Percentiles rank a stretch among this genome's conserved stretches.
Conservation (phyloP, 2,888 invertebrate species). For the Asteroscopus sphinx region DNA sequence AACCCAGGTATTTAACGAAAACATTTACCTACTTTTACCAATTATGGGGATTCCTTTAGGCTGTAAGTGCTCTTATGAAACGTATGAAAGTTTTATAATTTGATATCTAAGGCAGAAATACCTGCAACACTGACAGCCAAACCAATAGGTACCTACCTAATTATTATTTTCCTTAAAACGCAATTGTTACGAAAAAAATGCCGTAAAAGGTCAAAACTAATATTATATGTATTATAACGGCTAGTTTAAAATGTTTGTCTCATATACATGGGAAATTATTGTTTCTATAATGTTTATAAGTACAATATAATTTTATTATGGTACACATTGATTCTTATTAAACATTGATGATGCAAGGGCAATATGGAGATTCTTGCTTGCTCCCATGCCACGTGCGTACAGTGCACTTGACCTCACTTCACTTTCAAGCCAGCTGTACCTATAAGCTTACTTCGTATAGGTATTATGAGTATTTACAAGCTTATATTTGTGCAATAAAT, state of each 20-base stretch:
- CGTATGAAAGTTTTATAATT: too few species aligned
- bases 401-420: not conserved
- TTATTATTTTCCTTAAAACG: too few species aligned
- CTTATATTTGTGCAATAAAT: not conserved
- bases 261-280: too few species aligned
- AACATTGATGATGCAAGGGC: not conserved
- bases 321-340: not conserved
- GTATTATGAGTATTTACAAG: not conserved
- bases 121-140: too few species aligned
- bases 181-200: too few species aligned
- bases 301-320: too few species aligned
- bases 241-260: too few species aligned
- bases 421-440: not conserved
- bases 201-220: too few species aligned
- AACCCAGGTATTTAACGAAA: constrained; percentile 90
- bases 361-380: not conserved
- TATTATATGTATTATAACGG: too few species aligned
- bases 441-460: not conserved
- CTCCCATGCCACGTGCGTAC: not conserved
- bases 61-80: not conserved
- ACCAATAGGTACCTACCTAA: too few species aligned
- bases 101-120: too few species aligned
- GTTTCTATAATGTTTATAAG: too few species aligned
- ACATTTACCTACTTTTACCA: not conserved
- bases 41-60: not conserved